Conservation (phyloP, 2,113 vertebrate genomes). For the Dasyornis broadbenti region DNA sequence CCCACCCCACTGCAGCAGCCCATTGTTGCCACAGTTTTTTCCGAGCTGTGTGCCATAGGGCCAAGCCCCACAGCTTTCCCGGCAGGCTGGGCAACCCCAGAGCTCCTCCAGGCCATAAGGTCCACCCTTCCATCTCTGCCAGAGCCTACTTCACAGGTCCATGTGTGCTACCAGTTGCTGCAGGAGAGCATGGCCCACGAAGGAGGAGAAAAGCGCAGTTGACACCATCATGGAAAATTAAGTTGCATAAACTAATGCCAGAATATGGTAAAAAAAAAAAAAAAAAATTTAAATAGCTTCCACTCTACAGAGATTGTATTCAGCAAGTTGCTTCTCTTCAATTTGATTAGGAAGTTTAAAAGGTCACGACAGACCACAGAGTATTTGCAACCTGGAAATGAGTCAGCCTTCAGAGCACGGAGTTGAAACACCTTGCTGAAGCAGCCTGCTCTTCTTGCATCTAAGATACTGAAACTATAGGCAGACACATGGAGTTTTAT, state of each 20-base stretch:
- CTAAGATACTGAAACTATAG: background rate
- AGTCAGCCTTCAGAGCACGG: background rate
- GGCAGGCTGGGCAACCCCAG: background rate
- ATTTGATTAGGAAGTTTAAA: background rate
- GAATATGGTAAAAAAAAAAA: background rate
- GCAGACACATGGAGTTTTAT: background rate
- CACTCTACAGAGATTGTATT: background rate
- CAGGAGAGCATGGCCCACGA: background rate
- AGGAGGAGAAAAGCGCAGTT: background rate
- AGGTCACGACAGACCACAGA: background rate
- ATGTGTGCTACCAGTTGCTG: background rate
- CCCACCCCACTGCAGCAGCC: background rate
- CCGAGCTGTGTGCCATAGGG: no score
- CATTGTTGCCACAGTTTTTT: background rate
- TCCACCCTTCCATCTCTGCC: background rate
- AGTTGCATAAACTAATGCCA: background rate
- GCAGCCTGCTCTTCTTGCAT: background rate
- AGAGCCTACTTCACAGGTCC: background rate
- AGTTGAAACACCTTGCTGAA: background rate
- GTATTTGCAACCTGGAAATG: background rate
- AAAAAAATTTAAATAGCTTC: background rate
- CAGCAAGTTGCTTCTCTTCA: background rate
- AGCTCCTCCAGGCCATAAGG: background rate
- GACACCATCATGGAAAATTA: background rate
- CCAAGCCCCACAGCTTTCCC: background rate